phyloP scores from a whole-genome alignment of 2,888 invertebrate species.

The Tyria jacobaeae region DNA sequence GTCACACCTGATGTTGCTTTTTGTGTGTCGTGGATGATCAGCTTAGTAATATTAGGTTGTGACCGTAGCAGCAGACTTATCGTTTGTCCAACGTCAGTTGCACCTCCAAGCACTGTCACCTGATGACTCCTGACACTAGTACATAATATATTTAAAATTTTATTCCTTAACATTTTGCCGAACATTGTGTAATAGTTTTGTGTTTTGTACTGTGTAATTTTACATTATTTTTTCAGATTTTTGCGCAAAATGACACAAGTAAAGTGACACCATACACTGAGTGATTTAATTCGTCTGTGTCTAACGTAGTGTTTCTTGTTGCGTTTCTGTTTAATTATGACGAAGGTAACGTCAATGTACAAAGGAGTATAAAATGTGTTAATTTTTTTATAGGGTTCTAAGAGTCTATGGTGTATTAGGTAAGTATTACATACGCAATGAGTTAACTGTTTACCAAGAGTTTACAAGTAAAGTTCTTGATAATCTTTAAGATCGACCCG shows the following conservation, averaged over 20 bases:
- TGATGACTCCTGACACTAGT: conserved; percentile 55
- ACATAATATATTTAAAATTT: conserved; percentile 22
- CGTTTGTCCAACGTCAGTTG: conserved; percentile 84
- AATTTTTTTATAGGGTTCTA: background rate
- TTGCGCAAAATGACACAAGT: background rate
- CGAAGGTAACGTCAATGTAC: conserved; percentile 1
- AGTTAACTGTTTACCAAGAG: no score
- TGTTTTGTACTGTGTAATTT: background rate
- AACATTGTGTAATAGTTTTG: conserved; percentile 11
- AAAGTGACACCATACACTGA: conserved; percentile 1
- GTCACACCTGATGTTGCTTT: conserved; percentile 72
- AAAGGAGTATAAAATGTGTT: background rate
- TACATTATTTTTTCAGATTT: conserved; percentile 6
- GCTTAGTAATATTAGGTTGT: conserved; percentile 84
- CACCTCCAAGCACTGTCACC: conserved; percentile 75
- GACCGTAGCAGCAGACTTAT: conserved; percentile 86
- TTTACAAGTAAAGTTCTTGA: no score
- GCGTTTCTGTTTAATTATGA: no score
- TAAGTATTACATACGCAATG: background rate
- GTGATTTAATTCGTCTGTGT: background rate
- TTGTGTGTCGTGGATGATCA: conserved; percentile 85
- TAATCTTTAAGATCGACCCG: no score
- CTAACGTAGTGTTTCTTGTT: no score
- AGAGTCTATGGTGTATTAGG: background rate
- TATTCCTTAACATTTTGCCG: conserved; percentile 24